Percentiles rank a stretch among this genome's conserved stretches.
Conservation (phyloP, 2,888 invertebrate species). For the Synergus laeviventris region DNA sequence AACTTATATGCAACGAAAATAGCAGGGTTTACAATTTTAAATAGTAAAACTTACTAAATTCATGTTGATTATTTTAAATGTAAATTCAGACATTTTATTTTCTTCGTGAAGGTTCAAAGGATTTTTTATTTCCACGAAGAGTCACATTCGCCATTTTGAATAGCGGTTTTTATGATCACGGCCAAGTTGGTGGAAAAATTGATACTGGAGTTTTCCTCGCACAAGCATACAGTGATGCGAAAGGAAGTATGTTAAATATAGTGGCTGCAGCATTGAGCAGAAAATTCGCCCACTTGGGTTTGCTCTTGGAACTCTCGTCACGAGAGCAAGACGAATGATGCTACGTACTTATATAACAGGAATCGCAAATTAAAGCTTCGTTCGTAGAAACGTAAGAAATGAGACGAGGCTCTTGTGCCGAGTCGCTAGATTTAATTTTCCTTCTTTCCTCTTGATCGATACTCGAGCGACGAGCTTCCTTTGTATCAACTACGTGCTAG, state of each 20-base stretch:
- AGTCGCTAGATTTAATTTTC: slow-evolving; percentile 47
- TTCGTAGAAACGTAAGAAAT: slow-evolving; percentile 45
- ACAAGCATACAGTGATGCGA: background rate
- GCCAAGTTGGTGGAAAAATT: slow-evolving; percentile 16
- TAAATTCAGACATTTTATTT: too few species aligned
- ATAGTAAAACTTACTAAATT: too few species aligned
- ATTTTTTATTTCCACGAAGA: background rate
- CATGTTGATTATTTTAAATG: too few species aligned
- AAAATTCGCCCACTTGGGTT: slow-evolving; percentile 33
- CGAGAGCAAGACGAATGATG: slow-evolving; percentile 37
- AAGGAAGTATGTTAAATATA: background rate
- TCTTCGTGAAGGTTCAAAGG: background rate
- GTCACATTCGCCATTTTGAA: background rate
- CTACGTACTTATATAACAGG: slow-evolving; percentile 46
- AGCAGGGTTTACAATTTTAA: too few species aligned
- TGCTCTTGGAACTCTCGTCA: slow-evolving; percentile 41
- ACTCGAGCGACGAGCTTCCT: background rate
- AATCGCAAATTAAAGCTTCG: slow-evolving; percentile 51
- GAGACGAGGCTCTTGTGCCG: slow-evolving; percentile 43
- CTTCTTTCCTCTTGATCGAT: slow-evolving; percentile 31
- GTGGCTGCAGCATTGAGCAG: slow-evolving; percentile 32
- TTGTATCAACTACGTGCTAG: slow-evolving; percentile 23
- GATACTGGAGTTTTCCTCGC: slow-evolving; percentile 5
- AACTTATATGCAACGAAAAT: too few species aligned
- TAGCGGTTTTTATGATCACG: background rate